phyloP scores from a whole-genome alignment of 2,113 vertebrate species.

The Carettochelys insculpta region DNA sequence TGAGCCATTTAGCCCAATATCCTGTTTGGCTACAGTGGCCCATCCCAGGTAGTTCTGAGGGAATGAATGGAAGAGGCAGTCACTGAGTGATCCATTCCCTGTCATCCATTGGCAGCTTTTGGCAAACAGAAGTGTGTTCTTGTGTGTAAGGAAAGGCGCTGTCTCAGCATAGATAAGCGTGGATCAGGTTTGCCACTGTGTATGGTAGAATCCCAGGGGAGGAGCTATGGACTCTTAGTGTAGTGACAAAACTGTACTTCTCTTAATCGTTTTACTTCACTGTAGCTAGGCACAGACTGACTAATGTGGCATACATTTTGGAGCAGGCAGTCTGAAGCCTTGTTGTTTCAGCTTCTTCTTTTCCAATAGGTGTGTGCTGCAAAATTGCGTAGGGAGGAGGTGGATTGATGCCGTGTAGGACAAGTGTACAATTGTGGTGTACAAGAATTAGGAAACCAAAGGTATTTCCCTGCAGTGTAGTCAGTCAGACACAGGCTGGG shows the following conservation, averaged over 20 bases:
- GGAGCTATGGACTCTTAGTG: neutral
- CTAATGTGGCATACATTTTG: rapidly evolving
- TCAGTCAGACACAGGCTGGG: neutral
- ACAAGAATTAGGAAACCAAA: rapidly evolving
- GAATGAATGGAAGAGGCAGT: neutral
- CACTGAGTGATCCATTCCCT: neutral
- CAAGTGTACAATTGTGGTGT: rapidly evolving
- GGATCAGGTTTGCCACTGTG: neutral
- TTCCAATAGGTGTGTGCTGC: neutral
- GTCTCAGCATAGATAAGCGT: neutral
- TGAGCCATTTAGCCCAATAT: neutral
- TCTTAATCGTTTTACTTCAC: neutral
- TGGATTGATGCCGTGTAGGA: neutral
- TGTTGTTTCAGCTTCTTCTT: rapidly evolving
- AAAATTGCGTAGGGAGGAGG: neutral
- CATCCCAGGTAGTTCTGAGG: neutral
- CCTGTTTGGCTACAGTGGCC: neutral
- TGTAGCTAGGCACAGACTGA: rapidly evolving
- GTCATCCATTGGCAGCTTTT: neutral
- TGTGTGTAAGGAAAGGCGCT: neutral
- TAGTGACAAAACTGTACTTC: neutral
- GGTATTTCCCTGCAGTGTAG: rapidly evolving
- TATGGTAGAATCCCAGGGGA: neutral
- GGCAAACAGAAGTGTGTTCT: neutral
- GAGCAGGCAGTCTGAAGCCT: neutral